Evolutionary conservation across 2,113 vertebrate genomes (phyloP).

Genomic region (Alectura lathami): DNA sequence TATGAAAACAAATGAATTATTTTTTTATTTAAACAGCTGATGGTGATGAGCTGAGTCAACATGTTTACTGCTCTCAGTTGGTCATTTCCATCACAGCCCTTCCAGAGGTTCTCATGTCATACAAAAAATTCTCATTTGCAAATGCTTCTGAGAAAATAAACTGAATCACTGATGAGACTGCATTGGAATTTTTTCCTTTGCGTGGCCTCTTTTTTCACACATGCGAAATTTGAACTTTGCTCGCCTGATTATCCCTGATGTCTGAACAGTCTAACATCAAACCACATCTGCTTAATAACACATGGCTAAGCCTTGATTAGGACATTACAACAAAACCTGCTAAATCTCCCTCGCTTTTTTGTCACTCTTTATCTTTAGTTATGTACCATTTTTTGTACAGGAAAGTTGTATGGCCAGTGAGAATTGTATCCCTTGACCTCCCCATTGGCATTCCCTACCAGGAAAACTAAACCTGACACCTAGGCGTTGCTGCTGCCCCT

Average conservation of each 20-base stretch:
- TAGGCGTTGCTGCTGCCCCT: neutral
- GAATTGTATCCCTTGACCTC: neutral
- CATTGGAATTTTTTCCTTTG: neutral
- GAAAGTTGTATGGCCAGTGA: fast-evolving
- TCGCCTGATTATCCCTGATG: neutral
- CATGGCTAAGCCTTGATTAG: neutral
- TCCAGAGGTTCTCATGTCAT: neutral
- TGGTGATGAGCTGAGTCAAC: neutral
- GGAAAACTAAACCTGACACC: neutral
- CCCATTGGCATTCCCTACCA: neutral
- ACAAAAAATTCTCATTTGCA: neutral
- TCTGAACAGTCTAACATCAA: neutral
- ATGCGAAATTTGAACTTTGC: neutral
- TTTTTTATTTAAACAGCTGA: slow-evolving; percentile 8
- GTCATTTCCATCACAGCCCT: neutral
- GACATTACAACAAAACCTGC: neutral
- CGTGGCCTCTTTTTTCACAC: neutral
- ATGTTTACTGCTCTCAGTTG: neutral
- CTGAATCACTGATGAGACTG: neutral
- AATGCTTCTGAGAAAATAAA: neutral
- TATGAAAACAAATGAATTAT: neutral
- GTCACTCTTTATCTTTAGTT: neutral
- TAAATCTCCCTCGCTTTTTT: neutral
- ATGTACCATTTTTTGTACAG: neutral
- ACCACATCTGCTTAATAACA: neutral